Percentiles rank a stretch among this genome's conserved stretches.
Evolutionary conservation across 1,140 invertebrate species (phyloP).

Genomic region (Conus betulinus): DNA sequence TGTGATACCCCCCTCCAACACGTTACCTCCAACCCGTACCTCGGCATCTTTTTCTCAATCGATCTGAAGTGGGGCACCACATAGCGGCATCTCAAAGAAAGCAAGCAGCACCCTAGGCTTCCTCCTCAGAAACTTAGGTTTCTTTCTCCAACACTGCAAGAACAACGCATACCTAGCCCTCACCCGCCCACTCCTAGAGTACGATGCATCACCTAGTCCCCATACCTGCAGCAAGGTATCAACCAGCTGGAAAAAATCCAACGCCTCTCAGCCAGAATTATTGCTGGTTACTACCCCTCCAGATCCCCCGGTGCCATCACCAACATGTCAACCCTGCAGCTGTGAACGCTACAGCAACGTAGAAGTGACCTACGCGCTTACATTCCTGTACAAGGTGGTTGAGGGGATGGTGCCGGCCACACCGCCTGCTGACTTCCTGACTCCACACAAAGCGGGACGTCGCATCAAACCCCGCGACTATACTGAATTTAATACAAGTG

Average conservation of each 20-base stretch:
- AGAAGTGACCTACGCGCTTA: no score
- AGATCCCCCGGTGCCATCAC: no score
- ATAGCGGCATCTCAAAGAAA: constrained; percentile 28
- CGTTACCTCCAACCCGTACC: constrained; percentile 40
- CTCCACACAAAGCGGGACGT: no score
- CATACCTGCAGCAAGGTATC: constrained; percentile 32
- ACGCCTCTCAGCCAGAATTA: constrained; percentile 36
- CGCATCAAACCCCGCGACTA: no score
- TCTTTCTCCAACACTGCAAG: constrained; percentile 30
- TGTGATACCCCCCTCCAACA: constrained; percentile 38
- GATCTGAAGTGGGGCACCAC: constrained; percentile 38
- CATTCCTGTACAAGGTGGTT: no score
- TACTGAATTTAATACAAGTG: no score
- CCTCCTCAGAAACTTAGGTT: constrained; percentile 38
- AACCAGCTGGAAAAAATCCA: constrained; percentile 38
- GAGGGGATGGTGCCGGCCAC: no score
- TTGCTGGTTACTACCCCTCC: not conserved
- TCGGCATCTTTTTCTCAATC: constrained; percentile 42
- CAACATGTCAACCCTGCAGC: no score
- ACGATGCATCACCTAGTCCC: constrained; percentile 43
- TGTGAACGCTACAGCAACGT: no score
- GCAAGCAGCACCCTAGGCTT: constrained; percentile 44
- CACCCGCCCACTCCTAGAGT: constrained; percentile 39
- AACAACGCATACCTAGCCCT: constrained; percentile 36
- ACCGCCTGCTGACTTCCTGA: no score